These are phyloP conservation scores for Gortyna flavago DNA, from an alignment of 2,888 invertebrate species.

Conservation along the genomic window DNA sequence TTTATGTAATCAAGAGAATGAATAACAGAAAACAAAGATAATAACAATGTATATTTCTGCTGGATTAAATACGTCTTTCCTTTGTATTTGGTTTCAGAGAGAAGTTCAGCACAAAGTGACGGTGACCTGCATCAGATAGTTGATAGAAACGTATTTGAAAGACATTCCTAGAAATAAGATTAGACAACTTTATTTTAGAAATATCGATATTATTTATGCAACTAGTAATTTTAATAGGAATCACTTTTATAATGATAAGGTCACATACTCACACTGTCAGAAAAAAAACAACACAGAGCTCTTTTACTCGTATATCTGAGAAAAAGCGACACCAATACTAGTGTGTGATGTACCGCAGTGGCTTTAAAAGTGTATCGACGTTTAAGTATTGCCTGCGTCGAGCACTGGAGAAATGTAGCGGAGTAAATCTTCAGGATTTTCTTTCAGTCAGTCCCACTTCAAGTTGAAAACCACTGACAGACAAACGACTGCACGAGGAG, in stretches of 20 bases:
- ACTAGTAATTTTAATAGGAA: neutral
- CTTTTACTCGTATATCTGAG: conserved; percentile 9
- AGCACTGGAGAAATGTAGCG: conserved; percentile 51
- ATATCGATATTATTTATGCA: neutral
- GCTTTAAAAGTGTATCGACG: conserved; percentile 42
- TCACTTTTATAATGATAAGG: neutral
- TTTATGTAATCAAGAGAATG: conserved; percentile 25
- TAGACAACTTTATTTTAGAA: neutral
- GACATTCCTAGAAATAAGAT: neutral
- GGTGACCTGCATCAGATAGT: conserved; percentile 3
- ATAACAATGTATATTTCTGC: neutral
- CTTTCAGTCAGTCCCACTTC: conserved; percentile 38
- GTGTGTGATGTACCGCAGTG: conserved; percentile 12
- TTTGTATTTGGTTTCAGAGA: conserved; percentile 14
- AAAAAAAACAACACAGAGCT: neutral
- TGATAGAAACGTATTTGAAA: conserved; percentile 12
- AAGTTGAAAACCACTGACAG: conserved; percentile 41
- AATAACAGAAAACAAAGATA: conserved; percentile 13
- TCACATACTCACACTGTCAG: neutral
- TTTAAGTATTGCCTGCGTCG: conserved; percentile 28
- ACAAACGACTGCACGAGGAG: conserved; percentile 8
- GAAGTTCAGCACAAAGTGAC: conserved; percentile 12
- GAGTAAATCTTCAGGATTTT: conserved; percentile 46
- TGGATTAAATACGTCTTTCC: conserved; percentile 13
- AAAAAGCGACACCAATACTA: conserved; percentile 19